Conservation (phyloP, 2,113 vertebrate species). For the Psittacula cyanocephala region DNA sequence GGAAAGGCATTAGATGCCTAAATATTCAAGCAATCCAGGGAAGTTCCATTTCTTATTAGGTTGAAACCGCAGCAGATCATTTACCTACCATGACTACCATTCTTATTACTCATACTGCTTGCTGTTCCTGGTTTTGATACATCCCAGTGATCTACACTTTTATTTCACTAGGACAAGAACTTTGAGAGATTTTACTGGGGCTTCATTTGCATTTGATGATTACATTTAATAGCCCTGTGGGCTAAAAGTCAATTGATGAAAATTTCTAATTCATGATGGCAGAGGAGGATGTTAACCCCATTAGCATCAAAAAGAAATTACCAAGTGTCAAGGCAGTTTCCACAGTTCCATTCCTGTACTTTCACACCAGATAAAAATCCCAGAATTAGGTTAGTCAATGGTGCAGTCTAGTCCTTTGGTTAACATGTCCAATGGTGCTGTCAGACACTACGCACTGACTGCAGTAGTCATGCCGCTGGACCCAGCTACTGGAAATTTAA, state of each 20-base stretch:
- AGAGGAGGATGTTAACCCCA: slow-evolving; percentile 35
- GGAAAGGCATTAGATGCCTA: background rate
- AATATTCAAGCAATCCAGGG: background rate
- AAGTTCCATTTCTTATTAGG: background rate
- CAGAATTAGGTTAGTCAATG: slow-evolving; percentile 28
- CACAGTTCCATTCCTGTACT: slow-evolving; percentile 32
- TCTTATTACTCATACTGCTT: background rate
- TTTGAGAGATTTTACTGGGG: background rate
- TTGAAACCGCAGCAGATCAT: background rate
- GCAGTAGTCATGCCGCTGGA: background rate
- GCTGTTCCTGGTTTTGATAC: background rate
- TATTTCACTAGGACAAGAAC: background rate
- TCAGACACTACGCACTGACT: background rate
- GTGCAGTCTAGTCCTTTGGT: slow-evolving; percentile 7
- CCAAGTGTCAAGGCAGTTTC: slow-evolving; percentile 49
- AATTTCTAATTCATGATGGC: slow-evolving; percentile 39
- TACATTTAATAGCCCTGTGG: slow-evolving; percentile 17
- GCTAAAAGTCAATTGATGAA: background rate
- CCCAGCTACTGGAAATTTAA: background rate
- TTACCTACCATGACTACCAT: background rate
- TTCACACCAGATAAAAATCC: slow-evolving; percentile 8
- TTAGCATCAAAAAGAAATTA: slow-evolving; percentile 56
- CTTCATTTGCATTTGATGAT: slow-evolving; percentile 2
- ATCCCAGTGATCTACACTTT: background rate
- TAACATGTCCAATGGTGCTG: background rate